Evolutionary conservation across 2,113 vertebrate species (phyloP).

Genomic region (Beaufortia kweichowensis): DNA sequence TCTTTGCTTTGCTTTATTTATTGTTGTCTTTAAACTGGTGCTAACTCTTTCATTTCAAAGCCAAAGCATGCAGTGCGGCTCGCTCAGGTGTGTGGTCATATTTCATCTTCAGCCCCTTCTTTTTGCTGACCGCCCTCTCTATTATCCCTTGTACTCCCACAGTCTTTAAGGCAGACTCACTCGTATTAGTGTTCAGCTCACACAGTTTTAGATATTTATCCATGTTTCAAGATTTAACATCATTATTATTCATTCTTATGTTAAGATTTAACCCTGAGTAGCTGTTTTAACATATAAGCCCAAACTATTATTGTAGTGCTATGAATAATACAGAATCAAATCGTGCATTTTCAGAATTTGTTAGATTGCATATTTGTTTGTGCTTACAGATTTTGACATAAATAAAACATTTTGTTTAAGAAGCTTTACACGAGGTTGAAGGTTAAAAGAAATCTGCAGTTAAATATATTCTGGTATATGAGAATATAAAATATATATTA

Average conservation of each 20-base stretch:
- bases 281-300: background rate
- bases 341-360: too few relatives aligned
- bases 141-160: background rate
- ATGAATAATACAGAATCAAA: too few relatives aligned
- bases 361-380: too few relatives aligned
- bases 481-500: background rate
- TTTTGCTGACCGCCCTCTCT: background rate
- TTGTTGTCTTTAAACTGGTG: constrained; percentile 7
- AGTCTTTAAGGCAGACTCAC: background rate
- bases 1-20: background rate
- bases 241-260: too few relatives aligned
- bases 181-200: background rate
- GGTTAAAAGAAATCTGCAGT: too few relatives aligned
- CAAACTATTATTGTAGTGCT: too few relatives aligned
- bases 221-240: too few relatives aligned
- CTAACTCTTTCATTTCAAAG: background rate
- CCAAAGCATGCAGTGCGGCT: background rate
- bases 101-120: constrained; percentile 2
- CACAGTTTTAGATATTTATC: background rate
- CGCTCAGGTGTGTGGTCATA: background rate
- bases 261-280: too few relatives aligned
- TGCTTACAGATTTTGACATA: too few relatives aligned
- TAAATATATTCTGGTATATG: background rate
- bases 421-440: too few relatives aligned
- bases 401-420: too few relatives aligned